These are phyloP conservation scores for Ranitomeya imitator DNA, from an alignment of 2,113 vertebrate genomes.

Conservation along the genomic window DNA sequence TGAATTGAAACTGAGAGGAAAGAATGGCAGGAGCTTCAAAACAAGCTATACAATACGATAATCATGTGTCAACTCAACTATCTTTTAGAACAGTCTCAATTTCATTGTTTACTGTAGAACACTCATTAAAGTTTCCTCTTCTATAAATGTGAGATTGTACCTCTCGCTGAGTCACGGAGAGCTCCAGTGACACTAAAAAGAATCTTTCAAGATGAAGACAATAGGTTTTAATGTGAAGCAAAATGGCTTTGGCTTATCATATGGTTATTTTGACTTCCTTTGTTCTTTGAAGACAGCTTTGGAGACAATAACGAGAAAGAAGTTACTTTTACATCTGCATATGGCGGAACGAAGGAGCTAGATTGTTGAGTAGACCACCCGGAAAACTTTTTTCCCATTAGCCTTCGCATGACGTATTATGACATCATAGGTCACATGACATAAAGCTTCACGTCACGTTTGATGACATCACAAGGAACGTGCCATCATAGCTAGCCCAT, in stretches of 20 bases:
- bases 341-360: neutral
- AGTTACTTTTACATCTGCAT: neutral
- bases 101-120: constrained; percentile 19
- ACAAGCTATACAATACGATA: constrained; percentile 1
- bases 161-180: neutral
- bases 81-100: neutral
- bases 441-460: neutral
- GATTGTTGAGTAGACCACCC: too few species aligned
- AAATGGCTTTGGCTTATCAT: neutral
- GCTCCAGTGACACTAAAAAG: neutral
- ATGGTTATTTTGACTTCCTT: constrained; percentile 17
- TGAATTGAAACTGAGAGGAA: constrained; percentile 7
- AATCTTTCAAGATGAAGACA: constrained; percentile 20
- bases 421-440: neutral
- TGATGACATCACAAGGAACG: neutral
- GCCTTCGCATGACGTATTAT: neutral
- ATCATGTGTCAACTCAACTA: constrained; percentile 21
- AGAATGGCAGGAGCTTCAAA: neutral
- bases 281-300: neutral
- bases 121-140: constrained; percentile 21
- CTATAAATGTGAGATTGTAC: constrained; percentile 18
- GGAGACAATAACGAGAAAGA: neutral
- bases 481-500: neutral
- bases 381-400: too few species aligned
- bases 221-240: neutral